phyloP scores from a whole-genome alignment of 2,113 vertebrate genomes.

The Seriola dumerili region DNA sequence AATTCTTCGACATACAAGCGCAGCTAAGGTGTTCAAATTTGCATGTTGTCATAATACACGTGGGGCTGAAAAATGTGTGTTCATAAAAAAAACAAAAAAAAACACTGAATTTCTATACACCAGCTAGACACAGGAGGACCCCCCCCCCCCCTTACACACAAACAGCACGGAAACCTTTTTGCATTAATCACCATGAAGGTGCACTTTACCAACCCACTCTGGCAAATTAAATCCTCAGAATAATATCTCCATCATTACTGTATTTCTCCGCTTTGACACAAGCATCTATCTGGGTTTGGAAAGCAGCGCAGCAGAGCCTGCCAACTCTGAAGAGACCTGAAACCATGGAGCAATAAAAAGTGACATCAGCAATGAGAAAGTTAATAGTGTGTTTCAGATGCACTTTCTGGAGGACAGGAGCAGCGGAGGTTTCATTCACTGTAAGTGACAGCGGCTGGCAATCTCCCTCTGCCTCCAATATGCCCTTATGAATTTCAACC shows the following conservation, averaged over 20 bases:
- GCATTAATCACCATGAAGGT: slow-evolving; percentile 71
- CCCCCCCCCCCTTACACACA: slow-evolving; percentile 9
- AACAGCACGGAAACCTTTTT: slow-evolving; percentile 38
- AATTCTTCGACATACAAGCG: background rate
- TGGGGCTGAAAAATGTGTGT: slow-evolving; percentile 8
- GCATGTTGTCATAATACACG: background rate
- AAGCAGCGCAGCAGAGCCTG: slow-evolving; percentile 59
- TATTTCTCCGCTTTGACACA: slow-evolving; percentile 70
- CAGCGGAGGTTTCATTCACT: slow-evolving; percentile 69
- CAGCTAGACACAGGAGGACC: slow-evolving; percentile 18
- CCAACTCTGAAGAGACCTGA: slow-evolving; percentile 73
- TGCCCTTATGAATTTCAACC: slow-evolving; percentile 63
- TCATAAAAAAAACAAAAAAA: slow-evolving; percentile 37
- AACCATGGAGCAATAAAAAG: slow-evolving; percentile 77
- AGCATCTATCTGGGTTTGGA: slow-evolving; percentile 73
- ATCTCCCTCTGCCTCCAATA: slow-evolving; percentile 60
- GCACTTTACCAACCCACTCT: slow-evolving; percentile 74
- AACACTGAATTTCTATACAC: slow-evolving; percentile 37
- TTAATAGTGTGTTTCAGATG: slow-evolving; percentile 83
- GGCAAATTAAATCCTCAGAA: slow-evolving; percentile 79
- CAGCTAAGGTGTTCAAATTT: slow-evolving; percentile 1
- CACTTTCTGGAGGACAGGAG: slow-evolving; percentile 72
- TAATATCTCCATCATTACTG: slow-evolving; percentile 76
- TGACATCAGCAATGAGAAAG: slow-evolving; percentile 80
- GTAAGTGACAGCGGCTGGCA: slow-evolving; percentile 70